A percentile compares a stretch with the other conserved stretches of the same genome.
These are phyloP conservation scores for Carollia perspicillata DNA, from an alignment of 2,113 vertebrate genomes.

Conservation along the genomic window DNA sequence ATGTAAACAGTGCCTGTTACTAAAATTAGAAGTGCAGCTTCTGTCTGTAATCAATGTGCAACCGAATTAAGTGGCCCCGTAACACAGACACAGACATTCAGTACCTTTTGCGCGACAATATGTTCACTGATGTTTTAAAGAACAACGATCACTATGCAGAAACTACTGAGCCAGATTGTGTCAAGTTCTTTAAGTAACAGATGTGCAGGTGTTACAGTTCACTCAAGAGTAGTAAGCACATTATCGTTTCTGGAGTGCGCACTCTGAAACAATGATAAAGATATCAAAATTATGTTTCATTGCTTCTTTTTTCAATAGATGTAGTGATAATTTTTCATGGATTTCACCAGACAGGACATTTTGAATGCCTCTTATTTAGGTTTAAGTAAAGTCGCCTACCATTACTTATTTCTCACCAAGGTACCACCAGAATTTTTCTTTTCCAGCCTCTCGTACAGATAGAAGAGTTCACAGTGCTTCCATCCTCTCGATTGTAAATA, in stretches of 20 bases:
- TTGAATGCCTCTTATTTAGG: neutral
- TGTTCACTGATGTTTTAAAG: neutral
- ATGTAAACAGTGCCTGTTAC: neutral
- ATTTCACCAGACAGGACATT: neutral
- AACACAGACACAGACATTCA: neutral
- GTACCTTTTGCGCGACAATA: neutral
- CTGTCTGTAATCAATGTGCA: slow-evolving; percentile 25
- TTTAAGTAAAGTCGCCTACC: neutral
- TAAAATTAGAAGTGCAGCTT: neutral
- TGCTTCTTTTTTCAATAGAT: neutral
- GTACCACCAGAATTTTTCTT: neutral
- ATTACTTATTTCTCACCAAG: neutral
- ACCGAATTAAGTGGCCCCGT: neutral
- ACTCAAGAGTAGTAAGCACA: neutral
- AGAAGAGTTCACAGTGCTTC: neutral
- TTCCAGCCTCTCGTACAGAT: neutral
- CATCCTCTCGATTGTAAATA: neutral
- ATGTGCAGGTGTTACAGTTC: slow-evolving; percentile 32
- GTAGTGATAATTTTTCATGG: neutral
- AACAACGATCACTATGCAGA: neutral
- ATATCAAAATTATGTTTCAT: slow-evolving; percentile 23
- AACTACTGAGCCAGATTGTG: slow-evolving; percentile 32
- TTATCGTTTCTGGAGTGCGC: neutral
- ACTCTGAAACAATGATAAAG: slow-evolving; percentile 37
- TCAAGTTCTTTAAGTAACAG: slow-evolving; percentile 41